A percentile compares a stretch with the other conserved stretches of the same genome.
Conservation (phyloP, 2,797 vertebrate genomes). For the Salarias fasciatus region DNA sequence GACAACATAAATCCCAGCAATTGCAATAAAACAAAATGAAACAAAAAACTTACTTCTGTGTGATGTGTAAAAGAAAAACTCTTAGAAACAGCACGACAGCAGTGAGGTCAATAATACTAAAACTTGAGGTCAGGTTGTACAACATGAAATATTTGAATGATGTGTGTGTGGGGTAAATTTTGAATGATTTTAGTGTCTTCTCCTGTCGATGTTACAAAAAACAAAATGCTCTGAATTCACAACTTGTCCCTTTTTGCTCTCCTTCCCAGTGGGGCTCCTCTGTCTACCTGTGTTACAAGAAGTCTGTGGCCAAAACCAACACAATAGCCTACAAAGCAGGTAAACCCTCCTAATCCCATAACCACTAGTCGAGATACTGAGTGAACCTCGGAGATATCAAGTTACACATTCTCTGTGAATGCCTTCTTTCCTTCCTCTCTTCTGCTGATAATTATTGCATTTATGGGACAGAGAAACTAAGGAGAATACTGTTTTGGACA, state of each 20-base stretch:
- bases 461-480: constrained; percentile 1
- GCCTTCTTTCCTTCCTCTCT: constrained; percentile 1
- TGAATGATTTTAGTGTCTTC: too few relatives aligned
- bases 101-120: too few relatives aligned
- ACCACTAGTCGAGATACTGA: constrained; percentile 8
- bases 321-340: constrained; percentile 96
- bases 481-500: background rate
- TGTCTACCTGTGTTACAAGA: constrained; percentile 97
- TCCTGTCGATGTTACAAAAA: too few relatives aligned
- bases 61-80: too few relatives aligned
- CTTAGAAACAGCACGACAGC: too few relatives aligned
- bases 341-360: constrained; percentile 49
- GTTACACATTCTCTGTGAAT: constrained; percentile 12
- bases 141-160: too few relatives aligned
- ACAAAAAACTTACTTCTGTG: too few relatives aligned
- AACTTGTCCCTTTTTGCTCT: constrained; percentile 6
- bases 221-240: too few relatives aligned
- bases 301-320: constrained; percentile 98
- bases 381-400: constrained; percentile 16
- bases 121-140: too few relatives aligned
- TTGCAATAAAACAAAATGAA: too few relatives aligned
- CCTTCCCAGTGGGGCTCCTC: constrained; percentile 92
- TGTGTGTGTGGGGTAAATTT: too few relatives aligned
- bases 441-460: background rate
- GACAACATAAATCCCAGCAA: too few relatives aligned